Evolutionary conservation across 2,888 invertebrate genomes (phyloP), one percentile per base, ranked within the genome.

Genomic region (Eupithecia abbreviata): DNA sequence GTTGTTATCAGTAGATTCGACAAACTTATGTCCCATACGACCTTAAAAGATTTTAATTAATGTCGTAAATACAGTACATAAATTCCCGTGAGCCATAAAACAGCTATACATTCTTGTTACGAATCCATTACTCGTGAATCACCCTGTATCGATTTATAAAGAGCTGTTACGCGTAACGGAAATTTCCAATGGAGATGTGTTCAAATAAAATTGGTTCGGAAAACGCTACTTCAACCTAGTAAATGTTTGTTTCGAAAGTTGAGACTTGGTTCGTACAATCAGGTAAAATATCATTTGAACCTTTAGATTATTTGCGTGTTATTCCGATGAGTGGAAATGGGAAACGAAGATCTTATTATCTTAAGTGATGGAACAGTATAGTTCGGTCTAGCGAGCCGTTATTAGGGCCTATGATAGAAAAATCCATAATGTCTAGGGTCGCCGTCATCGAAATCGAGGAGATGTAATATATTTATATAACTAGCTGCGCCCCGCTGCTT

Each of bases 131-230:
- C 18, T 45, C 65, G 45, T 69, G 69, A 74, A 69, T 69, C 68
- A 74, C 41, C 47, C 73, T 74, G 69, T 74, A 68, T 68, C 69
- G 13, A 73, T 73, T 30, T 55, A 74, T 45, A 45, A 69, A 69
- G 45, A 74, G 45, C 69, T 62, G n/a, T 10, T 68, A 72, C 67
- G 69, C 13, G 73, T 74, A 62, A 58, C 51, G 71, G 71, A 71
- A 74, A 66, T 74, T 71, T 74, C 74, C 74, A 71, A 71, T 74
- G 71, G 49, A 71, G n/a, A 45, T 62, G 65, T 71, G 15, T 43
- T 62, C 30, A 42, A 55, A 71, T 66, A 71, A 66, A 62, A 74
- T 74, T 71, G 49, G 49, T 71, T 42, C 18, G 51, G 51, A 74
- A 71, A 43, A 51, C 51, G 65, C 45, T 12, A 62, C 18, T 62